Conservation (phyloP, 2,888 invertebrate genomes). For the Temnothorax rugatulus region DNA sequence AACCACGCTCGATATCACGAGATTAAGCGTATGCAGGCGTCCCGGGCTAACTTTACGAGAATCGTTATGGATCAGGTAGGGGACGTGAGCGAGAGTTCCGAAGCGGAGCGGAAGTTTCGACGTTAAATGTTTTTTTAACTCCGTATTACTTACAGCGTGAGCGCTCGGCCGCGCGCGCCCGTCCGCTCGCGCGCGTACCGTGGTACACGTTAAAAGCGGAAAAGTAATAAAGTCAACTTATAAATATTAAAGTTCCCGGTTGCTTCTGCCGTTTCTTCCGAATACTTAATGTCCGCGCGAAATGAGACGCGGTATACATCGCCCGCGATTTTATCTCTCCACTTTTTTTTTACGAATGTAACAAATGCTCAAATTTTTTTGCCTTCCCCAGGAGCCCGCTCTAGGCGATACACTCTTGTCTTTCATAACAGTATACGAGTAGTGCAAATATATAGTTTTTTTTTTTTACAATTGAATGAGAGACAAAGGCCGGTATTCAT, state of each 20-base stretch:
- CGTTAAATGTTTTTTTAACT: conserved; percentile 58
- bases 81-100: conserved; percentile 51
- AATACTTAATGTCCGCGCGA: conserved; percentile 49
- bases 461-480: not conserved
- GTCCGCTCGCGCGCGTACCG: conserved; percentile 9
- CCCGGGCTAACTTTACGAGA: conserved; percentile 52
- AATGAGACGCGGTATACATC: conserved; percentile 35
- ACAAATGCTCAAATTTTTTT: conserved; percentile 22
- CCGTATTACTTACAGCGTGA: conserved; percentile 47
- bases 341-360: conserved; percentile 18
- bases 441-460: not conserved
- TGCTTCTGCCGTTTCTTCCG: conserved; percentile 49
- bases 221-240: conserved; percentile 57
- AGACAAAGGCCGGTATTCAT: too few relatives aligned
- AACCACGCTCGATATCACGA: conserved; percentile 48
- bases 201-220: conserved; percentile 54
- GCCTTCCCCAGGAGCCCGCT: not conserved
- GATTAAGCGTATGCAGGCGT: conserved; percentile 54
- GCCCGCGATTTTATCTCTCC: not conserved
- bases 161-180: conserved; percentile 32
- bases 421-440: not conserved
- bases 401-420: too few relatives aligned
- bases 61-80: conserved; percentile 49
- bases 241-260: conserved; percentile 54
- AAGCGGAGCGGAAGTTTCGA: conserved; percentile 50